A percentile compares a stretch with the other conserved stretches of the same genome.
These are phyloP conservation scores for Zaprionus taronus DNA, from an alignment of 1,140 invertebrate species.

Conservation along the genomic window DNA sequence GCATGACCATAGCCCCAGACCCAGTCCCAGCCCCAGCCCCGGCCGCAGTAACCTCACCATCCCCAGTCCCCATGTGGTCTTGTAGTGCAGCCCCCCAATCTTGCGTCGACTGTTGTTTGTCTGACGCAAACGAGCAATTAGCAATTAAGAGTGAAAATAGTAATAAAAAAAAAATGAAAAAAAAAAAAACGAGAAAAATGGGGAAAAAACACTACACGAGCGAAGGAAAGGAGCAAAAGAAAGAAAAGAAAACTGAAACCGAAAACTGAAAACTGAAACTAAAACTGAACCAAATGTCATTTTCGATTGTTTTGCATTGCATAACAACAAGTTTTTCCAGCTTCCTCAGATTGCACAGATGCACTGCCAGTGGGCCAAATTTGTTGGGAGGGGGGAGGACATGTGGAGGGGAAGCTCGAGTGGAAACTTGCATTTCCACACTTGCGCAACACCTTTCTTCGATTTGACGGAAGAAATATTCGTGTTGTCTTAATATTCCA, in stretches of 20 bases:
- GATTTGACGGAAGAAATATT: constrained; percentile 14
- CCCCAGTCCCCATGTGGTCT: background rate
- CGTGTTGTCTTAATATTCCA: background rate
- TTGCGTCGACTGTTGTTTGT: constrained; percentile 12
- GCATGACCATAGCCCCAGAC: constrained; percentile 16
- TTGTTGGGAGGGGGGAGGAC: background rate
- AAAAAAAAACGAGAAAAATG: constrained; percentile 13
- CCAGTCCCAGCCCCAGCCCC: background rate
- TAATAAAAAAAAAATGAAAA: constrained; percentile 25
- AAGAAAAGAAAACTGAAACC: background rate
- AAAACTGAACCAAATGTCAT: constrained; percentile 11
- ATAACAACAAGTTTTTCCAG: constrained; percentile 3
- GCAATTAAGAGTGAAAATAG: constrained; percentile 72
- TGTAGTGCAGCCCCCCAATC: background rate
- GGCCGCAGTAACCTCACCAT: background rate
- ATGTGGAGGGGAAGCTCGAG: background rate
- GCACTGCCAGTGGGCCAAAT: constrained; percentile 32
- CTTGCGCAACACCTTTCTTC: constrained; percentile 36
- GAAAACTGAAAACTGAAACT: constrained; percentile 1
- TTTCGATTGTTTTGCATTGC: constrained; percentile 3
- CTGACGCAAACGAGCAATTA: constrained; percentile 79
- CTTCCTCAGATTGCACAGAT: background rate
- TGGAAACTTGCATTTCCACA: constrained; percentile 33
- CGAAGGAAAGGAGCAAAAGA: background rate
- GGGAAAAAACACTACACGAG: background rate